Base-by-base conservation (phyloP, 2,888 invertebrate species). In the Diabrotica balteata region DNA sequence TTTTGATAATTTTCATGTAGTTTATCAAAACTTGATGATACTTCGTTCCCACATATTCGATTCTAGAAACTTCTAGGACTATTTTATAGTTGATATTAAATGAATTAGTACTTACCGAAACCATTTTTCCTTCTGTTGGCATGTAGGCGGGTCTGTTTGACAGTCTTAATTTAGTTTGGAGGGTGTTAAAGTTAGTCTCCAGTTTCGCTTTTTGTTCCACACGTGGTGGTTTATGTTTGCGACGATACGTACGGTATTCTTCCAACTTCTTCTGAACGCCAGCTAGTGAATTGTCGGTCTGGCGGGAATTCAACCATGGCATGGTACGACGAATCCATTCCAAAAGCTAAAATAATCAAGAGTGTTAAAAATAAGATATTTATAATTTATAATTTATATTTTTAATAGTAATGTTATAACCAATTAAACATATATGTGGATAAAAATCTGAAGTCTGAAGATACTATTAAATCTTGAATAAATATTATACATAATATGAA, bases 91-190 rank as follows among this genome's bases (percentile, higher is more conserved):
- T 17, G 44, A 43, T 7, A 47, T 1, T 7, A 44, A 51, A 60
- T 7, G 2, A 42, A 44, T 4, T 51, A 17, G 7, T 54, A 90
- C 91, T 87, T 86, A 93, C 93, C 78, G 96, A 95, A 75, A 99
- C 96, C 91, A 97, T 96, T 87, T 98, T 99, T 80, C 99, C 99
- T 86, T 99, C 98, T 69, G 97, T 97, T 76, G 99, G 99, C 92
- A 99, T 93, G 85, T 98, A 99, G 49, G 99, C 98, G 65, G 99
- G 99, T 81, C 99, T 90, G 88, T 99, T 99, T 83, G 96, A 97
- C 77, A 99, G 89, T 81, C 99, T 92, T 81, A 99, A 89, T 83
- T 98, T 97, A 73, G 99, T 99, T 87, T 99, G 99, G 80, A 99
- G 88, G 68, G 99, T 99, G 88, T 99, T 99, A 88, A 99, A 99